Evolutionary conservation across 2,797 vertebrate species (phyloP).

Genomic region (Galagoides demidoff): DNA sequence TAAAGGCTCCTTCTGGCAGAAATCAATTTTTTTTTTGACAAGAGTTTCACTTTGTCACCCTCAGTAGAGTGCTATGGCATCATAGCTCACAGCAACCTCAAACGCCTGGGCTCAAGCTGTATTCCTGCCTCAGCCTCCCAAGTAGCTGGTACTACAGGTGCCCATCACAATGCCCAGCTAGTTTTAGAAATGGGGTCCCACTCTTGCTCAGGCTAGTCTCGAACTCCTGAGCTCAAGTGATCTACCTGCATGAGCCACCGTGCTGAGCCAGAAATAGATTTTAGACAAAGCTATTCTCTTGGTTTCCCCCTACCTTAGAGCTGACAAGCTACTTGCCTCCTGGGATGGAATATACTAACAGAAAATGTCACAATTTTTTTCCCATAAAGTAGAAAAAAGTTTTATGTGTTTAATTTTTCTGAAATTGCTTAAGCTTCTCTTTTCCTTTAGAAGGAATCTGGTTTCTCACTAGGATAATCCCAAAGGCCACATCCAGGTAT

Average conservation of each 20-base stretch:
- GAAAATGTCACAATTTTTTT: conserved; percentile 71
- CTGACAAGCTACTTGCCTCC: conserved; percentile 55
- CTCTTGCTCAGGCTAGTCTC: no score
- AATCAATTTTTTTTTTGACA: conserved; percentile 41
- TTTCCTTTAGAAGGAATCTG: conserved; percentile 59
- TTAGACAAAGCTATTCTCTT: conserved; percentile 69
- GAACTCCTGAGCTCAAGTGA: no score
- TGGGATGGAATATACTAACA: conserved; percentile 48
- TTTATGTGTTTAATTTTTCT: conserved; percentile 75
- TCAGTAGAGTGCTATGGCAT: no score
- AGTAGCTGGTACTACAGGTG: no score
- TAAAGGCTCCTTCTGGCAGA: conserved; percentile 64
- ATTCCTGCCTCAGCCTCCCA: no score
- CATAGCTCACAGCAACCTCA: no score
- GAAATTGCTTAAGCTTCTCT: conserved; percentile 56
- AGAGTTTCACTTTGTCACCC: no score
- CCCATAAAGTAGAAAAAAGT: conserved; percentile 30
- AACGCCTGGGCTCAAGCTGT: no score
- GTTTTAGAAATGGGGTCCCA: no score
- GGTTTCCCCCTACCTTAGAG: conserved; percentile 49
- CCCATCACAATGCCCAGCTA: no score
- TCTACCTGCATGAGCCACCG: no score
- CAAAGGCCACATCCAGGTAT: conserved; percentile 60
- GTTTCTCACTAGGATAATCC: conserved; percentile 14
- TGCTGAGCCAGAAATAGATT: conserved; percentile 46